Evolutionary conservation across 2,888 invertebrate species (phyloP).

Genomic region (Drosophila greeni): DNA sequence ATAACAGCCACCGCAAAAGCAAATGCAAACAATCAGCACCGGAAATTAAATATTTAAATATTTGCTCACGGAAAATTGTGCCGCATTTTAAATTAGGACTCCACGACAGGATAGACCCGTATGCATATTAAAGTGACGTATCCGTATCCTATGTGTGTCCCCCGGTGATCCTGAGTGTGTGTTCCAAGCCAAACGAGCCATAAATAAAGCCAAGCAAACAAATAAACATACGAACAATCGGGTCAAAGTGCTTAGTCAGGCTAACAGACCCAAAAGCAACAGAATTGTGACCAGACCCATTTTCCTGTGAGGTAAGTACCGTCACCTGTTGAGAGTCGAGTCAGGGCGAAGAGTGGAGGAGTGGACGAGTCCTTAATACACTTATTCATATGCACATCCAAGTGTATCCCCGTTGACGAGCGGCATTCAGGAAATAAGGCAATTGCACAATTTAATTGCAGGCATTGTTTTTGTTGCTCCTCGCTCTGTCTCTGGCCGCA

Average conservation of each 20-base stretch:
- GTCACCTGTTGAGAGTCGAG: slow-evolving; percentile 59
- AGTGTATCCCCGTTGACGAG: slow-evolving; percentile 19
- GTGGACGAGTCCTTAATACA: slow-evolving; percentile 13
- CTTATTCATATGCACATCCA: slow-evolving; percentile 30
- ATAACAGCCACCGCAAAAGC: slow-evolving; percentile 13
- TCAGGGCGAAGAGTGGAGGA: background rate
- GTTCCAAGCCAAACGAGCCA: slow-evolving; percentile 31
- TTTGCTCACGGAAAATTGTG: slow-evolving; percentile 42
- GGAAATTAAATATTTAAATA: slow-evolving; percentile 44
- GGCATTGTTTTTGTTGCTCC: slow-evolving; percentile 23
- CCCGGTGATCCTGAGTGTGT: slow-evolving; percentile 20
- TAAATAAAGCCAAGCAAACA: slow-evolving; percentile 39
- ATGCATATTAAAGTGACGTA: slow-evolving; percentile 31
- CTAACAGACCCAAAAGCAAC: slow-evolving; percentile 17
- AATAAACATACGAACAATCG: slow-evolving; percentile 32
- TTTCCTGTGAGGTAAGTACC: slow-evolving; percentile 20
- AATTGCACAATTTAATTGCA: slow-evolving; percentile 35
- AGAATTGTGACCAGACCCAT: slow-evolving; percentile 12
- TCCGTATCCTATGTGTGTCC: slow-evolving; percentile 17
- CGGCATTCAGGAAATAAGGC: slow-evolving; percentile 30
- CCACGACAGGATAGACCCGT: slow-evolving; percentile 13
- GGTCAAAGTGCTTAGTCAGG: slow-evolving; percentile 39
- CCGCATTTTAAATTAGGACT: slow-evolving; percentile 38
- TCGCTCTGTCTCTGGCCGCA: slow-evolving; percentile 24
- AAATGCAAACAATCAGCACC: slow-evolving; percentile 38